phyloP scores from a whole-genome alignment of 2,113 vertebrate genomes.

The Salvator merianae region DNA sequence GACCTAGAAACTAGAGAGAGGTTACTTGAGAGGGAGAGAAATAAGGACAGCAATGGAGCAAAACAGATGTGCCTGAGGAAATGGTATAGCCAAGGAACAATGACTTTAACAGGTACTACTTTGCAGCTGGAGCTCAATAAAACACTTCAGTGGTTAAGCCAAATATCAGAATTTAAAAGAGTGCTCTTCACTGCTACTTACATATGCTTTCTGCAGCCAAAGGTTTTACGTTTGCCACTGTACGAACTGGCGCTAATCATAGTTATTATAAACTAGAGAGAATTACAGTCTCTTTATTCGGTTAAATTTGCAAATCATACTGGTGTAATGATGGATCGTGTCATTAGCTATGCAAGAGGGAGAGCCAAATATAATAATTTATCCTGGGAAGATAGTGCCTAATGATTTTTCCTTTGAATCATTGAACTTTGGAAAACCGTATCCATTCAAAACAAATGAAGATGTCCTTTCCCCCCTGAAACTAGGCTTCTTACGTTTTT shows the following conservation, averaged over 20 bases:
- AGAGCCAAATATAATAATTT: not conserved
- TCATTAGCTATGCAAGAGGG: slow-evolving; percentile 40
- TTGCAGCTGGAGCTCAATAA: slow-evolving; percentile 53
- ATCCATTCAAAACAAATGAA: slow-evolving; percentile 16
- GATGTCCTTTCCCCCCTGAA: not conserved
- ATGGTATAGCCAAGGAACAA: slow-evolving; percentile 31
- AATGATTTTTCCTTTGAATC: slow-evolving; percentile 4
- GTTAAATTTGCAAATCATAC: slow-evolving; percentile 45
- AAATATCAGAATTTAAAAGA: slow-evolving; percentile 53
- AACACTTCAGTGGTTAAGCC: slow-evolving; percentile 29
- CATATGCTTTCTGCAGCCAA: slow-evolving; percentile 38
- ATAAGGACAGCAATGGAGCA: not conserved
- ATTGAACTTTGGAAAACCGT: not conserved
- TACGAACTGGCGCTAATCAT: slow-evolving; percentile 29
- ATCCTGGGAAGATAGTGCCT: slow-evolving; percentile 6
- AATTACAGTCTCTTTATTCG: slow-evolving; percentile 50
- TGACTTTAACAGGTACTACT: slow-evolving; percentile 55
- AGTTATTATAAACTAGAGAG: slow-evolving; percentile 46
- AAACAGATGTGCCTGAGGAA: slow-evolving; percentile 1
- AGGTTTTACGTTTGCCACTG: slow-evolving; percentile 44
- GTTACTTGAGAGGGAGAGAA: not conserved
- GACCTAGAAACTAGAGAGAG: slow-evolving; percentile 25
- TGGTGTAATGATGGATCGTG: slow-evolving; percentile 17
- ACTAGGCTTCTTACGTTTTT: slow-evolving; percentile 20
- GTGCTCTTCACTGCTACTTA: slow-evolving; percentile 43